Evolutionary conservation across 1,140 invertebrate genomes (phyloP).

Genomic region (Colletes latitarsis): DNA sequence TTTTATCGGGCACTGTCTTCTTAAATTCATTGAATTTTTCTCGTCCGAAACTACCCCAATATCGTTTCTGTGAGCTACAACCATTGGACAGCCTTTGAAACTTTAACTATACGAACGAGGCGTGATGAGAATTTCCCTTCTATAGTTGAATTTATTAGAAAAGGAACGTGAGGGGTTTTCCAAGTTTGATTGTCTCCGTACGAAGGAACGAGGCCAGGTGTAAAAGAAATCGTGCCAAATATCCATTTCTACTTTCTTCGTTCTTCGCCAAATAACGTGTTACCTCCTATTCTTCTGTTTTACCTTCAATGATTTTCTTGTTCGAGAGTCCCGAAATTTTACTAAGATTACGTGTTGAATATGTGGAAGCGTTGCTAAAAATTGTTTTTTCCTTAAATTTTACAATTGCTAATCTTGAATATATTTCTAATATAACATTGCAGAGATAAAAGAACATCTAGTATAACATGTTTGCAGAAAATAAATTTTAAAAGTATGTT

Average conservation of each 20-base stretch:
- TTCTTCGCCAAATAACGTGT: background rate
- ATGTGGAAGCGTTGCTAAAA: too few relatives aligned
- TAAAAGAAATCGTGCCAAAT: constrained; percentile 11
- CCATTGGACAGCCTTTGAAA: constrained; percentile 1
- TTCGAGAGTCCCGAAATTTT: background rate
- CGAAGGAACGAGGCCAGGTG: background rate
- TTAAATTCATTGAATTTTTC: constrained; percentile 8
- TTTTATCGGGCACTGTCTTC: background rate
- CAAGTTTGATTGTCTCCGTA: constrained; percentile 26
- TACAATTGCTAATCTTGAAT: too few relatives aligned
- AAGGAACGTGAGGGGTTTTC: constrained; percentile 20
- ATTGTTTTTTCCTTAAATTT: background rate
- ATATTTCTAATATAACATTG: too few relatives aligned
- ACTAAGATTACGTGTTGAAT: background rate
- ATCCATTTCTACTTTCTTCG: background rate
- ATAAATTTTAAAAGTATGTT: too few relatives aligned
- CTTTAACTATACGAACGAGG: constrained; percentile 27
- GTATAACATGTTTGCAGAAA: too few relatives aligned
- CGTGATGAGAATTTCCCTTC: constrained; percentile 29
- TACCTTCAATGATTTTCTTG: background rate
- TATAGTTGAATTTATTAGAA: constrained; percentile 34
- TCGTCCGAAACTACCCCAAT: background rate
- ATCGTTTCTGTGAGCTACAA: background rate
- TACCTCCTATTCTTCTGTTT: background rate
- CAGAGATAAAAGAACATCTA: too few relatives aligned